Percentiles rank a stretch among this genome's conserved stretches.
These are phyloP conservation scores for Epinephelus malabaricus DNA, from an alignment of 2,797 vertebrate species.

Conservation along the genomic window DNA sequence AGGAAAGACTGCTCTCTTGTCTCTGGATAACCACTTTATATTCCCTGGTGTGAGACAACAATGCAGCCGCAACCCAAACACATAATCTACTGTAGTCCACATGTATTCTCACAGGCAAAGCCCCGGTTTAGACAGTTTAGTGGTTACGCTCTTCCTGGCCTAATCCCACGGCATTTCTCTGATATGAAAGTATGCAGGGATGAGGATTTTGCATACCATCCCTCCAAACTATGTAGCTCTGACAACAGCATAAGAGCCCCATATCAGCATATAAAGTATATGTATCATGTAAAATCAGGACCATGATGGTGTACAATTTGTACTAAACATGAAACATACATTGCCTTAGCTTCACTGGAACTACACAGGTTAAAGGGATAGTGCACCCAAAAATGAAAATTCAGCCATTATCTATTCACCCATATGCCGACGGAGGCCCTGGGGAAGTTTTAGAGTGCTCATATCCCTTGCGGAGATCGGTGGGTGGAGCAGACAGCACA, in stretches of 20 bases:
- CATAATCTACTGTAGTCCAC: slow-evolving; percentile 58
- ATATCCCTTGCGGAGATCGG: too few species aligned
- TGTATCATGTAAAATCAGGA: not conserved
- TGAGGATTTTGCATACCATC: slow-evolving; percentile 11
- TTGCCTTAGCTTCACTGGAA: not conserved
- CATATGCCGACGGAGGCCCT: too few species aligned
- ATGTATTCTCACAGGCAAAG: slow-evolving; percentile 53
- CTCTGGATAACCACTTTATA: slow-evolving; percentile 55
- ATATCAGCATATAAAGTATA: not conserved
- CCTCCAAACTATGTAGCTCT: not conserved
- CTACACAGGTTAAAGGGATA: not conserved
- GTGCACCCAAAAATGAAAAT: too few species aligned
- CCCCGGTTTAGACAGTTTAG: slow-evolving; percentile 27
- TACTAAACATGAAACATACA: not conserved
- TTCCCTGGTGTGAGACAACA: slow-evolving; percentile 65
- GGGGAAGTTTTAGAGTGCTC: too few species aligned
- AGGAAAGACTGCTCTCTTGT: slow-evolving; percentile 39
- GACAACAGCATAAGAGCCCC: not conserved
- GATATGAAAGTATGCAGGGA: slow-evolving; percentile 36
- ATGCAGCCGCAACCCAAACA: slow-evolving; percentile 66
- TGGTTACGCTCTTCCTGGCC: slow-evolving; percentile 38
- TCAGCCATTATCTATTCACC: too few species aligned
- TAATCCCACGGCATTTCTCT: slow-evolving; percentile 41
- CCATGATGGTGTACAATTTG: not conserved
- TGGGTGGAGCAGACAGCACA: too few species aligned